Percentiles rank a stretch among this genome's conserved stretches.
phyloP scores from a whole-genome alignment of 53 echinoderm and acorn worm species.

The Antedon mediterranea region DNA sequence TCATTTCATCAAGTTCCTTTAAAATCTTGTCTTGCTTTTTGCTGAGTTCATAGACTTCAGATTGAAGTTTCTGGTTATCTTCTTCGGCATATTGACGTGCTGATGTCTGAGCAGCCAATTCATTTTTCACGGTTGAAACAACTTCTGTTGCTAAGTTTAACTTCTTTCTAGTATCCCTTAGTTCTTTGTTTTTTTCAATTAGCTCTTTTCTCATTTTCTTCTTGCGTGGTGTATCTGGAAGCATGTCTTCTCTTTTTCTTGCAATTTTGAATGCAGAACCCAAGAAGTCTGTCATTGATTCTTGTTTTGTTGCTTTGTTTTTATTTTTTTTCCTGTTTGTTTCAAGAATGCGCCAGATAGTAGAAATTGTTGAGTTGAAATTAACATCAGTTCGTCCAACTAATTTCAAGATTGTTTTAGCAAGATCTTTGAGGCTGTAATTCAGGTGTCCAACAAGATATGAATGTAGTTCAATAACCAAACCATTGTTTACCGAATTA shows the following conservation, averaged over 20 bases:
- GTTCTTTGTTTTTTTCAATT: neutral
- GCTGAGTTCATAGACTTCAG: neutral
- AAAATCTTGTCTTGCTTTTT: neutral
- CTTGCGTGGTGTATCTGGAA: slow-evolving; percentile 18
- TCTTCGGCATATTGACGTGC: neutral
- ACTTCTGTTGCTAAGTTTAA: too few species aligned
- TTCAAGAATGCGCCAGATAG: neutral
- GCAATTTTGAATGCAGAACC: neutral
- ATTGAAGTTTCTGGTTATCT: neutral
- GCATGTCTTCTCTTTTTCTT: neutral
- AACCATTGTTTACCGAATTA: slow-evolving; percentile 4
- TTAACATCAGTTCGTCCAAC: neutral
- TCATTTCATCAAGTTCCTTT: neutral
- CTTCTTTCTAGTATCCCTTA: too few species aligned
- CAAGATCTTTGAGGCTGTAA: neutral
- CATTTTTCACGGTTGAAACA: too few species aligned
- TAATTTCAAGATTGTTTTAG: neutral
- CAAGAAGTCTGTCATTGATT: neutral
- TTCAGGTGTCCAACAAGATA: neutral
- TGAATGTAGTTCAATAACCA: slow-evolving; percentile 7
- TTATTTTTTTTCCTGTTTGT: neutral
- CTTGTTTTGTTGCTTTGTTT: neutral
- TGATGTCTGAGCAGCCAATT: too few species aligned
- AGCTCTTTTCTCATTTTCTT: slow-evolving; percentile 5
- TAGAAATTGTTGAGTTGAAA: neutral